Conservation (phyloP, 2,888 invertebrate genomes). For the Trissonchulus sp. region DNA sequence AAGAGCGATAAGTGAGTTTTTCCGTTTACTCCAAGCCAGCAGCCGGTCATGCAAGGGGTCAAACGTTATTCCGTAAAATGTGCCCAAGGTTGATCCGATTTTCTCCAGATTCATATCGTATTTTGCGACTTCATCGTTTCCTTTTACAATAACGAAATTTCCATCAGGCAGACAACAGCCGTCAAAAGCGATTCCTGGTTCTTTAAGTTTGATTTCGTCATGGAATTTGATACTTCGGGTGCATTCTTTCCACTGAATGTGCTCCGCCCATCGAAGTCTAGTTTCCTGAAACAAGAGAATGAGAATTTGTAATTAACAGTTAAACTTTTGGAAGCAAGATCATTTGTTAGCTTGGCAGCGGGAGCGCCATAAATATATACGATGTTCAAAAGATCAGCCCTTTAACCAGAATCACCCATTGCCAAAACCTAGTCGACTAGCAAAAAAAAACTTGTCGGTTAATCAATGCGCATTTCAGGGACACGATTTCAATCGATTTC, state of each 20-base stretch:
- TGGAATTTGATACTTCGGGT: slow-evolving; percentile 4
- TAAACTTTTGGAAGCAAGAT: too few species aligned
- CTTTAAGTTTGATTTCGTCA: slow-evolving; percentile 5
- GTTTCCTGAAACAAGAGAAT: slow-evolving; percentile 5
- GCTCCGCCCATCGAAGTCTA: background rate
- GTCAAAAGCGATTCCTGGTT: slow-evolving; percentile 8
- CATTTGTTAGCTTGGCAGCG: too few species aligned
- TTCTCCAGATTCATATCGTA: background rate
- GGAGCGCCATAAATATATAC: too few species aligned
- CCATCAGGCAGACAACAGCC: slow-evolving; percentile 19
- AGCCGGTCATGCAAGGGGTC: background rate
- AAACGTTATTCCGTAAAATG: background rate
- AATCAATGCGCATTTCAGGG: too few species aligned
- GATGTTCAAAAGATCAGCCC: too few species aligned
- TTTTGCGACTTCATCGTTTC: slow-evolving; percentile 6
- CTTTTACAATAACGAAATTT: background rate
- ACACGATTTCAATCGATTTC: too few species aligned
- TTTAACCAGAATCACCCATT: too few species aligned
- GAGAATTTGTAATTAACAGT: too few species aligned
- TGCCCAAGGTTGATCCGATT: background rate
- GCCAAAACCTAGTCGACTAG: too few species aligned
- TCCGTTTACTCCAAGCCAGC: background rate
- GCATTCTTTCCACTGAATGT: background rate
- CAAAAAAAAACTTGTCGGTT: too few species aligned
- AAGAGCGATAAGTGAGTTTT: background rate